phyloP scores from a whole-genome alignment of 2,888 invertebrate genomes.

The Autographa pulchrina region DNA sequence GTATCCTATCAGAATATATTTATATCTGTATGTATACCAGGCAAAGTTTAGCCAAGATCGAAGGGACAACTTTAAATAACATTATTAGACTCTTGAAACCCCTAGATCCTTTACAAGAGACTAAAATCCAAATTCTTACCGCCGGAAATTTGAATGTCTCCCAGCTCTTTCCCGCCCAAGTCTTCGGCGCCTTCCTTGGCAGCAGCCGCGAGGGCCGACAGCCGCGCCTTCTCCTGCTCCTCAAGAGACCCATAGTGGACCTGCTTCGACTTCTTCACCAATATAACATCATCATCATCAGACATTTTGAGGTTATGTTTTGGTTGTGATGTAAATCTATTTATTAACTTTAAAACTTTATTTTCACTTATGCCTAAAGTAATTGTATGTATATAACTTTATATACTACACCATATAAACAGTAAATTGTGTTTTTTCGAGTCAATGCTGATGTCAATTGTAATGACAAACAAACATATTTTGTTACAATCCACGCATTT shows the following conservation, averaged over 20 bases:
- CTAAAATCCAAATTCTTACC: no score
- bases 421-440: background rate
- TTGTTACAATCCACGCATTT: background rate
- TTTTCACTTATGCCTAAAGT: background rate
- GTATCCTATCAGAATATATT: no score
- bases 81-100: background rate
- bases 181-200: slow-evolving; percentile 90
- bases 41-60: background rate
- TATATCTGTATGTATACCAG: background rate
- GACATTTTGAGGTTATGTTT: slow-evolving; percentile 91
- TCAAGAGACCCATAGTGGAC: slow-evolving; percentile 97
- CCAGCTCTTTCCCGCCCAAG: slow-evolving; percentile 89
- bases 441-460: slow-evolving; percentile 12
- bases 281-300: slow-evolving; percentile 94
- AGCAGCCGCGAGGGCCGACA: slow-evolving; percentile 89
- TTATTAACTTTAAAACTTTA: background rate
- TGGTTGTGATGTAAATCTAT: slow-evolving; percentile 11
- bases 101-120: no score
- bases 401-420: background rate
- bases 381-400: no score
- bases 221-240: slow-evolving; percentile 93
- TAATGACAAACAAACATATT: slow-evolving; percentile 4
- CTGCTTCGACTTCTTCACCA: slow-evolving; percentile 93
- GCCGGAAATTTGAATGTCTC: slow-evolving; percentile 91
- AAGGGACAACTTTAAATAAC: background rate